These are phyloP conservation scores for Umimayanthus kanabou DNA, from an alignment of 92 coral and sea anemone genomes.

Conservation along the genomic window DNA sequence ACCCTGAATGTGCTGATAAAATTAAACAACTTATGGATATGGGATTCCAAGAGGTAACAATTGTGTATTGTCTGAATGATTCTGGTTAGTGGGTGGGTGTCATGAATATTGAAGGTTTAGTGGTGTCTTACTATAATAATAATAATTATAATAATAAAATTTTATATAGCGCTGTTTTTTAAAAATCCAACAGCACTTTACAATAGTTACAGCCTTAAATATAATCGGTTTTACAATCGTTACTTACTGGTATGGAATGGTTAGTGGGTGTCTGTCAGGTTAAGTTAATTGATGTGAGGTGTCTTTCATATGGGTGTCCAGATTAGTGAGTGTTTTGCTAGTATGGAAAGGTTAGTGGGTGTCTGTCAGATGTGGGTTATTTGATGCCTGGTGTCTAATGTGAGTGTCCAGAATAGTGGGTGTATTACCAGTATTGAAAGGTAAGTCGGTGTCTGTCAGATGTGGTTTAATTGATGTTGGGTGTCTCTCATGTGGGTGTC, in stretches of 20 bases:
- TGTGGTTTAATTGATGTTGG: too few relatives aligned
- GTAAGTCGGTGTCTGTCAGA: too few relatives aligned
- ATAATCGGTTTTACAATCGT: too few relatives aligned
- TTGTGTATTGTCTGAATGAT: not conserved
- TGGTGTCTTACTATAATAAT: not conserved
- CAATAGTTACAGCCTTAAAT: too few relatives aligned
- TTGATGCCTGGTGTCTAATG: too few relatives aligned
- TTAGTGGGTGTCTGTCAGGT: too few relatives aligned
- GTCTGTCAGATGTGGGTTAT: too few relatives aligned
- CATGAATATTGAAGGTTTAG: not conserved
- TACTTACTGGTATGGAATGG: not conserved
- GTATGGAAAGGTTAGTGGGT: not conserved
- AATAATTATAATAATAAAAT: too few relatives aligned
- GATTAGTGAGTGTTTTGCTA: not conserved
- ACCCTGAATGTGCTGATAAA: conserved; percentile 51
- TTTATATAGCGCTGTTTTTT: too few relatives aligned
- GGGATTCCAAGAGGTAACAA: conserved; percentile 89
- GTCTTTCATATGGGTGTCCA: not conserved
- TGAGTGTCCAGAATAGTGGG: not conserved
- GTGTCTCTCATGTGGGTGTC: not conserved
- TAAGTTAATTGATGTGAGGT: too few relatives aligned
- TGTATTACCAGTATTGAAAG: not conserved
- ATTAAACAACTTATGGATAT: conserved; percentile 82
- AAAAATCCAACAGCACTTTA: too few relatives aligned
- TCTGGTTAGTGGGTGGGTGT: not conserved